Percentiles rank a stretch among this genome's conserved stretches.
These are phyloP conservation scores for Himalopsyche tibetana DNA, from an alignment of 2,888 invertebrate genomes.

Conservation along the genomic window DNA sequence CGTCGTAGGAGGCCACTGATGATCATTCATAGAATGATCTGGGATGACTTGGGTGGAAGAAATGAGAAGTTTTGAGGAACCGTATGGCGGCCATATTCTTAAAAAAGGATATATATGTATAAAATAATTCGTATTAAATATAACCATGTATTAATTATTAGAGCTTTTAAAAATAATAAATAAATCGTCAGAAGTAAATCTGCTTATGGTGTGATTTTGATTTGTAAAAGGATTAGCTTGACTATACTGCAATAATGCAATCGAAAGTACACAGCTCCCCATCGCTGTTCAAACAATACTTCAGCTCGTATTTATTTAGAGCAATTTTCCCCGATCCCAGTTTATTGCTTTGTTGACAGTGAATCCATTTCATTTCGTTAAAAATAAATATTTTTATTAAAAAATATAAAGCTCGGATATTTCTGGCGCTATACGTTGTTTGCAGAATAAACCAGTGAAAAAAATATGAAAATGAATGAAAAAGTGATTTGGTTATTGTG, in stretches of 20 bases:
- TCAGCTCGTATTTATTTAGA: not conserved
- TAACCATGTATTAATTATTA: not conserved
- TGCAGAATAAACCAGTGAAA: not conserved
- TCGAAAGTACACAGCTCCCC: not conserved
- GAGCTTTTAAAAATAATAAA: not conserved
- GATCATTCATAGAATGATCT: too few species aligned
- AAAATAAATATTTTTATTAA: slow-evolving; percentile 19
- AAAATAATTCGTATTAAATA: too few species aligned
- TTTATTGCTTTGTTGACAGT: slow-evolving; percentile 36
- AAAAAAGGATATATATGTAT: too few species aligned
- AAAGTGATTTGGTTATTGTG: not conserved
- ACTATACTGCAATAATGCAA: slow-evolving; percentile 34
- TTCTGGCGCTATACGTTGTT: not conserved
- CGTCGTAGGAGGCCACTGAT: too few species aligned
- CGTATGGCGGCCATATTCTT: too few species aligned
- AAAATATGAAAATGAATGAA: not conserved
- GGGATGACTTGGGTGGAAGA: too few species aligned
- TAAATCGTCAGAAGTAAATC: not conserved
- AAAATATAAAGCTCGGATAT: not conserved
- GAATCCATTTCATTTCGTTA: not conserved
- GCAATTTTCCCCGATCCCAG: not conserved
- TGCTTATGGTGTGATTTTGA: not conserved
- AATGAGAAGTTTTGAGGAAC: too few species aligned
- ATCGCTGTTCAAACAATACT: slow-evolving; percentile 12
- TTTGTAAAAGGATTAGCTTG: not conserved